Percentiles rank a stretch among this genome's conserved stretches.
These are phyloP conservation scores for Diaprepes abbreviatus DNA, from an alignment of 2,888 invertebrate species.

Conservation along the genomic window DNA sequence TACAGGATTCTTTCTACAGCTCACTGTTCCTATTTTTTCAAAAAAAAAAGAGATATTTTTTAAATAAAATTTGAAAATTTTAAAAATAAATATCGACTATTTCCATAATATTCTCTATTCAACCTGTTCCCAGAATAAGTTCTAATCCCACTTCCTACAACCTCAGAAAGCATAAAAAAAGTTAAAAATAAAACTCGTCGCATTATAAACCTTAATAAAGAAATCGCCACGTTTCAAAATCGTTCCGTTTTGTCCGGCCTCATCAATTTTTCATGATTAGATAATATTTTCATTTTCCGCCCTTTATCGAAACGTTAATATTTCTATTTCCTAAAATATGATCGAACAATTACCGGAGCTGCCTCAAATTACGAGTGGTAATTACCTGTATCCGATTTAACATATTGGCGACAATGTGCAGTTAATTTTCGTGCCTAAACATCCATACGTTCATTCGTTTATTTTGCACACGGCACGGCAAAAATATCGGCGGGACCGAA, in stretches of 20 bases:
- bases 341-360: constrained; percentile 49
- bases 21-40: too few species aligned
- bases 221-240: neutral
- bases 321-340: constrained; percentile 51
- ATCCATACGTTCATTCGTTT: constrained; percentile 37
- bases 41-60: too few species aligned
- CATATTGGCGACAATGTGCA: constrained; percentile 46
- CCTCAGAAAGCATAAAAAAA: too few species aligned
- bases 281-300: constrained; percentile 42
- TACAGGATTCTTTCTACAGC: too few species aligned
- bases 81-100: too few species aligned
- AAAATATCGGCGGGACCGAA: constrained; percentile 37
- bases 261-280: constrained; percentile 38
- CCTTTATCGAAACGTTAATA: constrained; percentile 39
- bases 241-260: constrained; percentile 1
- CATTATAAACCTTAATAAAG: too few species aligned
- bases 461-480: constrained; percentile 26
- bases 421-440: constrained; percentile 46
- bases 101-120: too few species aligned
- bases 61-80: too few species aligned
- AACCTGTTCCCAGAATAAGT: too few species aligned
- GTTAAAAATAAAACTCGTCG: too few species aligned
- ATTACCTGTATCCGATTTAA: constrained; percentile 41
- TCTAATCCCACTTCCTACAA: too few species aligned
- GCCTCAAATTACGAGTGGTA: constrained; percentile 43